phyloP scores from a whole-genome alignment of 2,113 vertebrate genomes.

The Martes martes region DNA sequence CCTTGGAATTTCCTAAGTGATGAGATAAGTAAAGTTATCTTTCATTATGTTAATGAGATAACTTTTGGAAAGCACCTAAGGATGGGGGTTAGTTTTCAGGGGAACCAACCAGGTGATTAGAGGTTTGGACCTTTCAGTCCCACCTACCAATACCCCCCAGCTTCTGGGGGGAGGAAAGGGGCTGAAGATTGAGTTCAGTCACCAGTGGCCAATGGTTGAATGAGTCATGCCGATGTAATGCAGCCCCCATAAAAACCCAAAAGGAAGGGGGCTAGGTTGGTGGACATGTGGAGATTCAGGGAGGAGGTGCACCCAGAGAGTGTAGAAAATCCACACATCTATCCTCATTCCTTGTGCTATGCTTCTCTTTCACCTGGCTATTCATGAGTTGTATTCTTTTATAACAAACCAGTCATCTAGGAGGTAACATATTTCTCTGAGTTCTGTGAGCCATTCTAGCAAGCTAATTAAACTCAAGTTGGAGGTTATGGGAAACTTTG shows the following conservation, averaged over 20 bases:
- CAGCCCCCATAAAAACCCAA: not conserved
- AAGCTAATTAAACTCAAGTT: not conserved
- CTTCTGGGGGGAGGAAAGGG: not conserved
- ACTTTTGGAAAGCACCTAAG: not conserved
- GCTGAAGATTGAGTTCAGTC: not conserved
- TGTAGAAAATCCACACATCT: not conserved
- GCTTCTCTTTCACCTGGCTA: not conserved
- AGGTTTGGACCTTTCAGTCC: not conserved
- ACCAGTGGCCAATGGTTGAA: not conserved
- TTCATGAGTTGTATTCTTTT: not conserved
- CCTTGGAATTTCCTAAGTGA: not conserved
- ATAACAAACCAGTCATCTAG: not conserved
- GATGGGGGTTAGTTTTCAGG: not conserved
- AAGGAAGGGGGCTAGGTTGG: not conserved
- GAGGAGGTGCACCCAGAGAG: not conserved
- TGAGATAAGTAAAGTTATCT: not conserved
- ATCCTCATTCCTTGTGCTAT: not conserved
- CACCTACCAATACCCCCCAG: not conserved
- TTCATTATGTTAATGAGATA: not conserved
- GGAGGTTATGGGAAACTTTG: not conserved
- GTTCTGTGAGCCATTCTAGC: not conserved
- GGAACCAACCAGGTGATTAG: not conserved
- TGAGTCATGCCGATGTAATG: not conserved
- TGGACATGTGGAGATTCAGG: not conserved
- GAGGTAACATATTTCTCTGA: not conserved